Conservation (phyloP, 1,140 invertebrate species). For the Bicyclus anynana region DNA sequence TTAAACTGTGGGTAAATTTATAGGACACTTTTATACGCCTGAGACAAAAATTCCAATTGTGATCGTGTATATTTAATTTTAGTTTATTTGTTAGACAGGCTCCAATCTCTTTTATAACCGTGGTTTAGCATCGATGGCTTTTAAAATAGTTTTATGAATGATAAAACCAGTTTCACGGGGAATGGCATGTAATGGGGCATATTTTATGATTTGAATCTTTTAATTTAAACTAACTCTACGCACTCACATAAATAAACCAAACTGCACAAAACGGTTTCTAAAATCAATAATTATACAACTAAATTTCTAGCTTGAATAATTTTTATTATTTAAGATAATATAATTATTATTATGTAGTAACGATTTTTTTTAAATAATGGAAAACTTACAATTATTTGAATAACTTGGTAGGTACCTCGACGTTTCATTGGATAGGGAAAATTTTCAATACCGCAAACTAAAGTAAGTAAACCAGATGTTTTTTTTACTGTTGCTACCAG, state of each 20-base stretch:
- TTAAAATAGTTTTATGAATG: slow-evolving; percentile 71
- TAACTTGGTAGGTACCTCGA: too few relatives aligned
- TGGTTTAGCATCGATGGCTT: slow-evolving; percentile 67
- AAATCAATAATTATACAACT: too few relatives aligned
- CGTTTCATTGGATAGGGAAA: too few relatives aligned
- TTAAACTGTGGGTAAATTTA: slow-evolving; percentile 76
- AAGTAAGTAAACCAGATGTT: too few relatives aligned
- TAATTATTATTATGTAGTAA: too few relatives aligned
- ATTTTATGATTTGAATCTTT: slow-evolving; percentile 1
- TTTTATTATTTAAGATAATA: too few relatives aligned
- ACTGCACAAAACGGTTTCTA: background rate
- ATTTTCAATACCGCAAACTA: too few relatives aligned
- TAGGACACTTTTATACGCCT: slow-evolving; percentile 75
- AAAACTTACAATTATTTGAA: too few relatives aligned
- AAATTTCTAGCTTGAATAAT: background rate
- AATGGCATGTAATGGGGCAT: background rate
- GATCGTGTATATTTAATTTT: slow-evolving; percentile 76
- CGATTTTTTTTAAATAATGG: too few relatives aligned
- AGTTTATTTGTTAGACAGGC: slow-evolving; percentile 71
- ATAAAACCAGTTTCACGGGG: slow-evolving; percentile 47
- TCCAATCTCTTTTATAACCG: slow-evolving; percentile 64
- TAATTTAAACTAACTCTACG: background rate
- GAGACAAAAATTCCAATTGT: slow-evolving; percentile 77
- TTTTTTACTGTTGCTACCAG: too few relatives aligned
- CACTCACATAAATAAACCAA: background rate